Base-by-base conservation (phyloP, 2,888 invertebrate genomes). In the Acanthosepion pharaonis region DNA sequence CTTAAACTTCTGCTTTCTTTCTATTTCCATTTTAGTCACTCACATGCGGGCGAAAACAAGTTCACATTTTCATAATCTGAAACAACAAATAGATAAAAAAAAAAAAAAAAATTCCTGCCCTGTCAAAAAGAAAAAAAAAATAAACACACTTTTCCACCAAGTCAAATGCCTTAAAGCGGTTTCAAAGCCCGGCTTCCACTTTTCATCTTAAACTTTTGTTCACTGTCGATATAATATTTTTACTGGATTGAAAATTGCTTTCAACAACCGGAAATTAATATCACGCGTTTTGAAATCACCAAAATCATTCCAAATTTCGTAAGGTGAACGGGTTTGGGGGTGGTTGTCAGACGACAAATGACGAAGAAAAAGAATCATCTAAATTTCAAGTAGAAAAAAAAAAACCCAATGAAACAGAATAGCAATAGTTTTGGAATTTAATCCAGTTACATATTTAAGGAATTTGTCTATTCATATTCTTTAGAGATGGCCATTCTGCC, bases 81-180 rank as follows among this genome's bases (percentile, higher is more conserved):
- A 78, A 78, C 15, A 78, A 78, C 78, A 78, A 78, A n/a, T n/a
- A 78, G 9, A n/a, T n/a, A n/a, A n/a, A n/a, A 3, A n/a, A n/a
- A n/a, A n/a, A 8, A n/a, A n/a, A n/a, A 3, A n/a, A n/a, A n/a
- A 78, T 28, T 78, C 28, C 28, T 28, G 28, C 64, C 64, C 64
- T 6, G 9, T 78, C 64, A 78, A 78, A n/a, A 78, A 78, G 33
- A 33, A 33, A 33, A 33, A 33, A 33, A 33, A 33, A 33, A 33
- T 33, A 33, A 33, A 33, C 33, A 33, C 33, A 78, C 28, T 4
- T 78, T 78, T 78, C 4, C 78, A n/a, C n/a, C 78, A n/a, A 78
- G 78, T 78, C 78, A 78, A 78, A 78, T 78, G 78, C 78, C 78
- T 78, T 78, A 78, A 78, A 78, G 78, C 78, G 78, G 78, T 78